phyloP scores from a whole-genome alignment of 1,140 invertebrate species.

The Cephus cinctus region DNA sequence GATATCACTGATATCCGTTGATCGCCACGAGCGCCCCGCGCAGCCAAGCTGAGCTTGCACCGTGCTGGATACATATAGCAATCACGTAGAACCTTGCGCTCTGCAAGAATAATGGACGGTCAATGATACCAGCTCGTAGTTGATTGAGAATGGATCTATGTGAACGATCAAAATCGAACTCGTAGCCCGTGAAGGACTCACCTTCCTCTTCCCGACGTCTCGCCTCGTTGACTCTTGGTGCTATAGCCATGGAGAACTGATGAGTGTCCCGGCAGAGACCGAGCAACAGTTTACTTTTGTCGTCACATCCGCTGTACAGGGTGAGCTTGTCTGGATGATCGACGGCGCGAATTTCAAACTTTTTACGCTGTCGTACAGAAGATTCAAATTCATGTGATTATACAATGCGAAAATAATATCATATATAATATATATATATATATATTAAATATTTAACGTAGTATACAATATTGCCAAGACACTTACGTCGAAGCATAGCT shows the following conservation, averaged over 20 bases:
- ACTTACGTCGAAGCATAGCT: constrained; percentile 87
- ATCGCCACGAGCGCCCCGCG: constrained; percentile 66
- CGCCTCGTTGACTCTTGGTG: constrained; percentile 78
- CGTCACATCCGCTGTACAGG: constrained; percentile 86
- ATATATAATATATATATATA: background rate
- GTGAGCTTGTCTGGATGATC: constrained; percentile 80
- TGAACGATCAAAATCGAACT: background rate
- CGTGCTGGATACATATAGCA: constrained; percentile 65
- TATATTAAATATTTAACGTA: background rate
- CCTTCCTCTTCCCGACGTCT: constrained; percentile 76
- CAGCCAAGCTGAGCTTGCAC: constrained; percentile 62
- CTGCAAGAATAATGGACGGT: constrained; percentile 32
- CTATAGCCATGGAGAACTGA: constrained; percentile 92
- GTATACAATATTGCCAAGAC: background rate
- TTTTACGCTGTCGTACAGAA: constrained; percentile 72
- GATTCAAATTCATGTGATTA: constrained; percentile 3
- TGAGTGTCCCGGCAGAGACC: constrained; percentile 88
- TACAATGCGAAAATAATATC: constrained; percentile 9
- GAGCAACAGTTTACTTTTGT: constrained; percentile 87
- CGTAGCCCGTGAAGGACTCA: constrained; percentile 23
- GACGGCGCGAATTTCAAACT: constrained; percentile 90
- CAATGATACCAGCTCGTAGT: background rate
- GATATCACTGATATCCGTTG: constrained; percentile 90
- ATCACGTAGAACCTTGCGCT: constrained; percentile 56
- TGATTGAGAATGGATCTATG: background rate